Evolutionary conservation across 2,888 invertebrate genomes (phyloP), one percentile per base, ranked within the genome.

Genomic region (Pachliopta kotzebuea): DNA sequence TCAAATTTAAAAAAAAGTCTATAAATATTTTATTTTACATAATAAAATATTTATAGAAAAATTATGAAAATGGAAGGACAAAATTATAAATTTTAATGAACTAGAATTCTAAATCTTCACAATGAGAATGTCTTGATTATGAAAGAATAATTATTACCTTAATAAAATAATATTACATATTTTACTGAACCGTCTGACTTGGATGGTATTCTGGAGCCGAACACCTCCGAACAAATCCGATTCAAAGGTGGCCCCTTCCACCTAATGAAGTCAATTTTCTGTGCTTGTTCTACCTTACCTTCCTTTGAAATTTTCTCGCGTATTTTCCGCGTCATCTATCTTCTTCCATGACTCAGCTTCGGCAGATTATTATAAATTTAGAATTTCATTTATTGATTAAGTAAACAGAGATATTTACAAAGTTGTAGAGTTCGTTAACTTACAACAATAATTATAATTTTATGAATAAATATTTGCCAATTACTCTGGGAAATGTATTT

Each of bases 221-320:
- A 53, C n/a, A 54, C 60, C 81, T 70, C 81, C 84, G 77, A 80
- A 45, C 7, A 45, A 18, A 81, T 85, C 73, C 72, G 71, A 66
- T 73, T 76, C 75, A 75, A 76, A 73, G 75, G 74, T 76, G 67
- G 72, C 71, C 77, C 81, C 81, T 83, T 82, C 21, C 84, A 83
- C 85, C 85, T 90, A 90, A 91, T 90, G 90, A 90, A 90, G 89
- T 88, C 89, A 91, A 90, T 90, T 89, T 90, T 85, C 85, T 77
- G 74, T 79, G 81, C 80, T 78, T 83, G 82, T 82, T 85, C 84
- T 80, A 84, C 85, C 85, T 86, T 84, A 84, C 85, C 82, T 84
- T 86, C 83, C 86, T 86, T 87, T 85, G 84, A 85, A 86, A 89
- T 86, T 89, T 87, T 86, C 85, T 84, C 81, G 80, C 84, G 84